A percentile compares a stretch with the other conserved stretches of the same genome.
Conservation (phyloP, 1,140 invertebrate species). For the Orussus abietinus region DNA sequence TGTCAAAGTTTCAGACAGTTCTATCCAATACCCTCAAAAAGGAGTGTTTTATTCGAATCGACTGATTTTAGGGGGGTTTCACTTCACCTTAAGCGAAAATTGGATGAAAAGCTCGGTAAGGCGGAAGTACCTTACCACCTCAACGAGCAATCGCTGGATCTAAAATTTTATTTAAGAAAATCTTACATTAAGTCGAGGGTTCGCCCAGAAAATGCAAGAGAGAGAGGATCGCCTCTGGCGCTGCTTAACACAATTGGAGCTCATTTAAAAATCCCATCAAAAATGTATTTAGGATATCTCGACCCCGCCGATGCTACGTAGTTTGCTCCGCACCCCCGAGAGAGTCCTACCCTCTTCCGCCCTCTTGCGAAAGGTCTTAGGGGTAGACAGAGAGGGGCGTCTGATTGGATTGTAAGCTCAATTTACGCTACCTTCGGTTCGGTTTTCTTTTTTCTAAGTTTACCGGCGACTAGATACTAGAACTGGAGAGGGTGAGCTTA, state of each 20-base stretch:
- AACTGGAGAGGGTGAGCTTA: too few relatives aligned
- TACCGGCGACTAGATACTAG: constrained; percentile 6
- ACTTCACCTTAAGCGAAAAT: too few relatives aligned
- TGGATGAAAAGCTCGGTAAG: too few relatives aligned
- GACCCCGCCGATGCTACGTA: background rate
- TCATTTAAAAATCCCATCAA: constrained; percentile 54
- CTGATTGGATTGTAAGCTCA: constrained; percentile 50
- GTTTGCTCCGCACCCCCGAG: constrained; percentile 6
- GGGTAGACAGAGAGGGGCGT: constrained; percentile 18
- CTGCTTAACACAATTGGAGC: constrained; percentile 49
- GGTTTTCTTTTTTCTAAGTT: constrained; percentile 2
- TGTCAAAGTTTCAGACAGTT: too few relatives aligned
- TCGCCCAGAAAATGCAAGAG: constrained; percentile 8
- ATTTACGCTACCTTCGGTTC: constrained; percentile 41
- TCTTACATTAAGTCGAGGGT: constrained; percentile 37
- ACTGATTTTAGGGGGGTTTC: too few relatives aligned
- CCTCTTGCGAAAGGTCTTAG: constrained; percentile 15
- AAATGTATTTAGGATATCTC: constrained; percentile 41
- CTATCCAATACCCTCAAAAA: too few relatives aligned
- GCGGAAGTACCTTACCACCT: too few relatives aligned
- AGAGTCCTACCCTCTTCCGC: constrained; percentile 14
- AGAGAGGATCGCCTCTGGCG: constrained; percentile 26
- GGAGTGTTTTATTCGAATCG: too few relatives aligned
- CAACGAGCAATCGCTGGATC: constrained; percentile 36
- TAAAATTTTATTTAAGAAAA: constrained; percentile 47